These are phyloP conservation scores for Oreochromis aureus DNA, from an alignment of 2,113 vertebrate genomes.

Conservation along the genomic window DNA sequence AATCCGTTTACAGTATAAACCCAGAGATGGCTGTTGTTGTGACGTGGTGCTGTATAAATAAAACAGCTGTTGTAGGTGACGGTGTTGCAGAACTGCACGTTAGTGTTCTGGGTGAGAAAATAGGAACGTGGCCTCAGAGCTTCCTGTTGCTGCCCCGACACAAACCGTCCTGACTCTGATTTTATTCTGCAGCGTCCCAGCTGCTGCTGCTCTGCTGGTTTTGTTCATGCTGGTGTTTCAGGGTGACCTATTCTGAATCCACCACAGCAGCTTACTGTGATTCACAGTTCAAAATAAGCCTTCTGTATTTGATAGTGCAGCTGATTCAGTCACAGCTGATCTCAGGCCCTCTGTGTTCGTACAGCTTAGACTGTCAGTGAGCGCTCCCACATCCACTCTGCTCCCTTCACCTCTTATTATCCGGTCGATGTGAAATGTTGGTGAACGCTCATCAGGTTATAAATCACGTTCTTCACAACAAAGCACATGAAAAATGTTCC, in stretches of 20 bases:
- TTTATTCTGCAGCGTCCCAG: not conserved
- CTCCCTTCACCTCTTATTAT: not conserved
- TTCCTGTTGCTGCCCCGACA: not conserved
- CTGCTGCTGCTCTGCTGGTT: not conserved
- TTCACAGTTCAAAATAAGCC: not conserved
- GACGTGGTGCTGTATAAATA: not conserved
- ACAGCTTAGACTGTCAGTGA: not conserved
- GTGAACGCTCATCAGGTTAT: not conserved
- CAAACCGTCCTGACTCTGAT: not conserved
- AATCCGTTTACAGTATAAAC: rapidly evolving
- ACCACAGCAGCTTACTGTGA: not conserved
- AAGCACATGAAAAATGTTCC: not conserved
- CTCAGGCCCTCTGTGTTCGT: not conserved
- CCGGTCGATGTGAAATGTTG: not conserved
- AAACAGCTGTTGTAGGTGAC: not conserved
- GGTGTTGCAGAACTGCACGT: not conserved
- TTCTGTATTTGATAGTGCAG: not conserved
- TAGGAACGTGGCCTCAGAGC: not conserved
- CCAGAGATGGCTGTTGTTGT: not conserved
- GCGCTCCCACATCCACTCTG: not conserved
- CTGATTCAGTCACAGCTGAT: not conserved
- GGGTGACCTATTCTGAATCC: not conserved
- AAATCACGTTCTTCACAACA: not conserved
- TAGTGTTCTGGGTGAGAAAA: not conserved
- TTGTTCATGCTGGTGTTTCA: rapidly evolving